Evolutionary conservation across 2,113 vertebrate genomes (phyloP), one percentile per base, ranked within the genome.

Genomic region (Fulica atra): DNA sequence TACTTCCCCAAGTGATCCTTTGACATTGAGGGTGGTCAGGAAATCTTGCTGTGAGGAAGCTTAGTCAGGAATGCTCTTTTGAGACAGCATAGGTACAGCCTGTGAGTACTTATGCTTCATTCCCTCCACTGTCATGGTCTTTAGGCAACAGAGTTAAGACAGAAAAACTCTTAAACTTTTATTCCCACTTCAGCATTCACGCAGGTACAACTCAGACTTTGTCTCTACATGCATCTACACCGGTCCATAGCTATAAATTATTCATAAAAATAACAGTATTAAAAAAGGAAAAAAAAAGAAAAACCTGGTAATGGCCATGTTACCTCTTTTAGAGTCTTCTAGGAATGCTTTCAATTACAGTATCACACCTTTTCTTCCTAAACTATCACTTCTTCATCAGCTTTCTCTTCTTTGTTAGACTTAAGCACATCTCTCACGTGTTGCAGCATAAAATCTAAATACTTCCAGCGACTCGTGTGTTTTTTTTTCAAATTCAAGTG

Each of bases 21-120:
- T 40, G 28, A 4, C 11, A n/a, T 1, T 40, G 21, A 44, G 4
- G 1, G 2, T 36, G 7, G 6, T 36, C 36, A 69, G 18, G 13
- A 69, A 69, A 51, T 35, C 7, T 10, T 51, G 5, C 7, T 35
- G 42, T 79, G 24, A 70, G 24, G 13, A 56, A 60, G 35, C 10
- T 53, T 57, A 51, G 11, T 20, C 8, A 56, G 19, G 35, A 10
- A 19, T 56, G 17, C 3, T 72, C 7, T 72, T 51, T 71, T 2
- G 36, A 16, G 26, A 4, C 16, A 35, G 6, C 9, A 23, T 8
- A 23, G 35, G 23, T 69, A 56, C 6, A 64, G 16, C 23, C 21
- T 24, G 16, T 59, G 35, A 31, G 5, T 54, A 16, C 11, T 73
- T 60, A 6, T 42, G 13, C 9, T 54, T 81, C 36, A 26, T 14